Evolutionary conservation across 1,140 invertebrate species (phyloP).

Genomic region (Sminthurinus signatus): DNA sequence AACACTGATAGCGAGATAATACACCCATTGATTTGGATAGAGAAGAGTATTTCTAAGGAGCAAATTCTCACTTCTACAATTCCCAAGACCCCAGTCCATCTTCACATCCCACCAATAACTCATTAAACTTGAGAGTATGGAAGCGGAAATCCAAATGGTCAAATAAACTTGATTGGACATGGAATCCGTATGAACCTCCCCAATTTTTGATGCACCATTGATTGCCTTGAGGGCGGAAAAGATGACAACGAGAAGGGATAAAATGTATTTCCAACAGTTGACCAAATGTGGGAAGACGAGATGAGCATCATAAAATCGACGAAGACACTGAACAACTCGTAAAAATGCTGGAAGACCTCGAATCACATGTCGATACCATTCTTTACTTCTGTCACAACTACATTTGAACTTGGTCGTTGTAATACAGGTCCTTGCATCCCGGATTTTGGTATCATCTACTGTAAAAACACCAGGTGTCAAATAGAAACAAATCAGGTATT

Average conservation of each 20-base stretch:
- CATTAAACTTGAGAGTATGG: constrained; percentile 71
- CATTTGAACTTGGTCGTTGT: neutral
- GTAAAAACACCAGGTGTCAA: constrained; percentile 46
- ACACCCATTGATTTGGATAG: constrained; percentile 62
- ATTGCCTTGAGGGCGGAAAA: constrained; percentile 67
- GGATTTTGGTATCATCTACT: neutral
- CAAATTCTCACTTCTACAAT: constrained; percentile 56
- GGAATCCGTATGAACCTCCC: constrained; percentile 50
- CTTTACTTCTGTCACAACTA: neutral
- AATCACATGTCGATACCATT: constrained; percentile 61
- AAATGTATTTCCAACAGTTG: constrained; percentile 97
- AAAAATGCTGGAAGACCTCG: constrained; percentile 93
- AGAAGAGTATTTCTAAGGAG: constrained; percentile 60
- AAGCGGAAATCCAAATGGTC: constrained; percentile 67
- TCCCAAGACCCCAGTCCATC: constrained; percentile 97
- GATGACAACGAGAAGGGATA: constrained; percentile 89
- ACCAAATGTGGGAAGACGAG: constrained; percentile 91
- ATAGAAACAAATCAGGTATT: constrained; percentile 83
- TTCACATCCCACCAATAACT: constrained; percentile 92
- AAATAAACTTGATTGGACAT: constrained; percentile 66
- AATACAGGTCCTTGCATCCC: neutral
- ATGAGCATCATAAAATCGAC: constrained; percentile 81
- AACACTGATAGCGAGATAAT: constrained; percentile 95
- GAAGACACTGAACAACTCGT: constrained; percentile 92
- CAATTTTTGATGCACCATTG: no score